These are phyloP conservation scores for Sphaerophoria taeniata DNA, from an alignment of 2,888 invertebrate genomes.

Conservation along the genomic window DNA sequence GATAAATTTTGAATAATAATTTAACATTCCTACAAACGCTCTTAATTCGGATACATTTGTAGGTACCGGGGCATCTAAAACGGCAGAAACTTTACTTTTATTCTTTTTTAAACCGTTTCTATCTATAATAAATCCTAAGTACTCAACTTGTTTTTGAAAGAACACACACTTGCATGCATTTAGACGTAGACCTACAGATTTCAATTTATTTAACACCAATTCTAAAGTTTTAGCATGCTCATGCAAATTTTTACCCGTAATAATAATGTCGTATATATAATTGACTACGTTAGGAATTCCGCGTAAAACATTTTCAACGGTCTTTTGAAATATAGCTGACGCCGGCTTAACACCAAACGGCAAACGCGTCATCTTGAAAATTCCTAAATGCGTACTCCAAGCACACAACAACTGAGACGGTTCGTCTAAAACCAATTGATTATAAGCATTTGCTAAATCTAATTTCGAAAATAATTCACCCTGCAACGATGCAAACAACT, in stretches of 20 bases:
- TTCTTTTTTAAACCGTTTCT: conserved; percentile 27
- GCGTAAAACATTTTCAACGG: conserved; percentile 11
- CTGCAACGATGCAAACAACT: conserved; percentile 23
- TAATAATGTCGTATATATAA: conserved; percentile 24
- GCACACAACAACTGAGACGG: conserved; percentile 56
- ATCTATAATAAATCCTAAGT: conserved; percentile 24
- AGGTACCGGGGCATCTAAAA: conserved; percentile 22
- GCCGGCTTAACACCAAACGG: conserved; percentile 43
- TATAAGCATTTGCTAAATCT: conserved; percentile 78
- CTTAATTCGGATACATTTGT: conserved; percentile 11
- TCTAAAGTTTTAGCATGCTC: conserved; percentile 9
- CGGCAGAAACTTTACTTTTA: conserved; percentile 1
- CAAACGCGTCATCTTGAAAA: conserved; percentile 75
- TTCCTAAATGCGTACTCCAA: conserved; percentile 74
- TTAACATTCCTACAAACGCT: conserved; percentile 32
- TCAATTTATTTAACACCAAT: conserved; percentile 9
- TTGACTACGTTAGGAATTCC: conserved; percentile 4
- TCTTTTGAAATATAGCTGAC: conserved; percentile 18
- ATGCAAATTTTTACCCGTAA: conserved; percentile 14
- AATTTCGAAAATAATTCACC: conserved; percentile 73
- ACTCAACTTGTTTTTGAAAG: conserved; percentile 8
- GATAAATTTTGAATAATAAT: conserved; percentile 32
- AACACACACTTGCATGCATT: conserved; percentile 27
- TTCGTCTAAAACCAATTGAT: conserved; percentile 78
- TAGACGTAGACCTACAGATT: conserved; percentile 2